phyloP scores from a whole-genome alignment of 2,888 invertebrate species.

The Coelinius sp. region DNA sequence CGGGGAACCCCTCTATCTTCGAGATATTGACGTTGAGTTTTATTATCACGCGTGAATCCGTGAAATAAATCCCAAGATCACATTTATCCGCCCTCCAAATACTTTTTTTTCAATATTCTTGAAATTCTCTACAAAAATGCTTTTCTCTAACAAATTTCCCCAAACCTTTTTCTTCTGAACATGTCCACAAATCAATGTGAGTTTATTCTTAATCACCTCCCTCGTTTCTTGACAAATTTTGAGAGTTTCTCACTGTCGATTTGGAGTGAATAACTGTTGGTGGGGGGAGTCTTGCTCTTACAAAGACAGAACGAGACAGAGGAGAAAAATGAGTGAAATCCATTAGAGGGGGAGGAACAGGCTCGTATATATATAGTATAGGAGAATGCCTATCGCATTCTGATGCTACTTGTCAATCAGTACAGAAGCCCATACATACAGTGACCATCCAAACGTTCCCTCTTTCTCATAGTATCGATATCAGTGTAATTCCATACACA shows the following conservation, averaged over 20 bases:
- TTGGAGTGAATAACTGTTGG: not conserved
- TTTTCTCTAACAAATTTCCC: too few species aligned
- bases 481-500: not conserved
- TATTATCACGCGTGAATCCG: too few species aligned
- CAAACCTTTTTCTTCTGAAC: too few species aligned
- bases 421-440: not conserved
- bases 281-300: not conserved
- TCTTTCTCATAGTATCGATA: constrained; percentile 4
- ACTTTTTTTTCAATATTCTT: too few species aligned
- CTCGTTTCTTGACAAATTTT: too few species aligned
- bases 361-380: constrained; percentile 34
- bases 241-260: not conserved
- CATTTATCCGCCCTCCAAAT: too few species aligned
- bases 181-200: too few species aligned
- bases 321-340: constrained; percentile 71
- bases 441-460: not conserved
- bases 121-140: too few species aligned
- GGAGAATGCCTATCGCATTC: constrained; percentile 9
- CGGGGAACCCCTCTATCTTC: constrained; percentile 24
- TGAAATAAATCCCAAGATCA: too few species aligned
- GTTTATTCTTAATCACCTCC: too few species aligned
- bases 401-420: constrained; percentile 2
- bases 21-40: too few species aligned
- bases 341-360: constrained; percentile 54
- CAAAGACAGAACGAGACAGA: not conserved